Evolutionary conservation across 2,888 invertebrate species (phyloP).

Genomic region (Papilio elwesi): DNA sequence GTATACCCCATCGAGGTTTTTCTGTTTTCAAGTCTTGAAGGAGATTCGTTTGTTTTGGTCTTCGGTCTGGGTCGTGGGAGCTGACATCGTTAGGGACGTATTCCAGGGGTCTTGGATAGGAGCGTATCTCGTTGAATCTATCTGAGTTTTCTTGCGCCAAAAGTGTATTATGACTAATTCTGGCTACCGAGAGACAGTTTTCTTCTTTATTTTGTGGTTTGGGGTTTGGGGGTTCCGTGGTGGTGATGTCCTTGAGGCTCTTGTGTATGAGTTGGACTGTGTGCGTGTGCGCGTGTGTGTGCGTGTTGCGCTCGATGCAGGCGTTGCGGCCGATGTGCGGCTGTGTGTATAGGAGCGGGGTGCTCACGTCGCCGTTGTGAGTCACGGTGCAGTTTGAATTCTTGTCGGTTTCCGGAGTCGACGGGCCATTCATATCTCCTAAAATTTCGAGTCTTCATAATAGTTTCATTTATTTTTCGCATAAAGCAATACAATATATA

Average conservation of each 20-base stretch:
- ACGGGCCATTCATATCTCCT: constrained; percentile 41
- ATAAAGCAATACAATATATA: no score
- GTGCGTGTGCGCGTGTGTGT: constrained; percentile 84
- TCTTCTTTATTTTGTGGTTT: constrained; percentile 57
- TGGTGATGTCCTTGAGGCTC: constrained; percentile 84
- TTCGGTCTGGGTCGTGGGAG: constrained; percentile 60
- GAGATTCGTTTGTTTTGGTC: constrained; percentile 75
- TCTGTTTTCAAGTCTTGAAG: constrained; percentile 68
- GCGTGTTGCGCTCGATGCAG: constrained; percentile 90
- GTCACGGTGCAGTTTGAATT: constrained; percentile 65
- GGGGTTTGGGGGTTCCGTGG: constrained; percentile 49
- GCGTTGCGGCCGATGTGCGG: constrained; percentile 94
- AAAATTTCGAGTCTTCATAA: constrained; percentile 10
- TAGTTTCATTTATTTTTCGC: no score
- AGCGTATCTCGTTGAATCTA: constrained; percentile 66
- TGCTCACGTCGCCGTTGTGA: constrained; percentile 65
- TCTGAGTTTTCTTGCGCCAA: constrained; percentile 58
- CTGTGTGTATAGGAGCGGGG: constrained; percentile 85
- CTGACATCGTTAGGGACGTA: constrained; percentile 90
- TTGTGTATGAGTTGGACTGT: constrained; percentile 85
- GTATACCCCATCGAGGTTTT: constrained; percentile 74
- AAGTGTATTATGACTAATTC: constrained; percentile 54
- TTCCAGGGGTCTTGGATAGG: constrained; percentile 79
- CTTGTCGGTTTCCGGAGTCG: constrained; percentile 64
- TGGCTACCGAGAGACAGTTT: constrained; percentile 70